Evolutionary conservation across 2,113 vertebrate species (phyloP), one percentile per base, ranked within the genome.

Genomic region (Pyxicephalus adspersus): DNA sequence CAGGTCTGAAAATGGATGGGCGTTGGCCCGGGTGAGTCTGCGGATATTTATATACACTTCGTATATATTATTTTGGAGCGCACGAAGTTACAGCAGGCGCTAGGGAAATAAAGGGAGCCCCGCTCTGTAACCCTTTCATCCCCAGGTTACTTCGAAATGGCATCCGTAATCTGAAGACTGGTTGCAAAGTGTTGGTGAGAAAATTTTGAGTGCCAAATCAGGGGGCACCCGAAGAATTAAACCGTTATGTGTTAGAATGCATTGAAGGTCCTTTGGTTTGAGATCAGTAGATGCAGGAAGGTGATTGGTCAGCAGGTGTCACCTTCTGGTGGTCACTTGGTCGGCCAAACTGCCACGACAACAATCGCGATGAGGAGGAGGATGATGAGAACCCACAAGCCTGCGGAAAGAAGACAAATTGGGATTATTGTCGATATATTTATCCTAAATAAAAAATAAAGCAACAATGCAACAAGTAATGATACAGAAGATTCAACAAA

Each of bases 381-480:
- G 68, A 90, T 88, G 0, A 90, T 90, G 71, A 91, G 87, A 89
- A 89, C 88, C 89, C 90, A 83, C 90, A 91, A 84, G 8, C 88
- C 90, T 91, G 85, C 3, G 25, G 83, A 25, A 76, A 64, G 86
- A 45, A 45, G 15, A 45, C 38, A 45, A 45, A 45, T 45, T 45
- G 38, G 38, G 15, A 15, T 13, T 11, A 13, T 45, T 45, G 11
- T 45, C n/a, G n/a, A 45, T 13, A 15, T 45, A 8, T 45, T 45
- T 13, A 15, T 45, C 38, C 15, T 1, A 45, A 45, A 45, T n/a
- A n/a, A n/a, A n/a, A n/a, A n/a, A n/a, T n/a, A n/a, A n/a, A n/a
- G n/a, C n/a, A n/a, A n/a, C n/a, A n/a, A n/a, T n/a, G n/a, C n/a
- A n/a, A n/a, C n/a, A n/a, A n/a, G n/a, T n/a, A n/a, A n/a, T n/a